Base-by-base conservation (phyloP, 2,113 vertebrate genomes). In the Leuciscus idus region DNA sequence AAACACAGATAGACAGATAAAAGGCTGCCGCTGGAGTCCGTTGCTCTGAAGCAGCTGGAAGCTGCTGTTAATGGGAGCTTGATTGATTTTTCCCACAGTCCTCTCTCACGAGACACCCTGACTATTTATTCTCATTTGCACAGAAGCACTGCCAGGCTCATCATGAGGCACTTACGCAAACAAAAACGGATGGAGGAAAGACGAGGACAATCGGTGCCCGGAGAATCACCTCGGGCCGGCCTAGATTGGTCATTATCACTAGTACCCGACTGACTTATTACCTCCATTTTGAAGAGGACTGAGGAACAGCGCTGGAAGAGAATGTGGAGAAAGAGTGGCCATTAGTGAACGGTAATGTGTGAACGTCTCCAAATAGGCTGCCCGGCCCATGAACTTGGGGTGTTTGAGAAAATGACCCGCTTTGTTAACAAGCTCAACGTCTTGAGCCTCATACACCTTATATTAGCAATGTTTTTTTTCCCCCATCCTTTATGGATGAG, bases 51-150 rank as follows among this genome's bases (percentile, higher is more conserved):
- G 84, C 88, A 81, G 86, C 88, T 83, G 75, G 80, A 30, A 81
- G 74, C 83, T 80, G 83, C 73, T 46, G 83, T 81, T 89, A 89
- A 89, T 88, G 50, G 86, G 86, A 76, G 36, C 80, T 70, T 70
- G 87, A 87, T 87, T 89, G 87, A 89, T 83, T 85, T 81, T 62
- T 86, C 80, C 78, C 83, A 86, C 66, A 46, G 80, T 55, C 36
- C 55, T 83, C 57, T 66, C 46, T 78, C 70, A 87, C 10, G 64
- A 61, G 55, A 89, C 83, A 66, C 72, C 75, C 81, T 39, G 7
- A 72, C 81, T 75, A 87, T 86, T 86, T 84, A 88, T 86, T 84
- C 72, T 88, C 87, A 88, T 86, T 88, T 76, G 68, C 84, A 48
- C 57, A 72, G 85, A 74, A 87, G 61, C 77, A 68, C 73, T 83